phyloP scores from a whole-genome alignment of 2,113 vertebrate genomes.

The Chaetura pelagica region DNA sequence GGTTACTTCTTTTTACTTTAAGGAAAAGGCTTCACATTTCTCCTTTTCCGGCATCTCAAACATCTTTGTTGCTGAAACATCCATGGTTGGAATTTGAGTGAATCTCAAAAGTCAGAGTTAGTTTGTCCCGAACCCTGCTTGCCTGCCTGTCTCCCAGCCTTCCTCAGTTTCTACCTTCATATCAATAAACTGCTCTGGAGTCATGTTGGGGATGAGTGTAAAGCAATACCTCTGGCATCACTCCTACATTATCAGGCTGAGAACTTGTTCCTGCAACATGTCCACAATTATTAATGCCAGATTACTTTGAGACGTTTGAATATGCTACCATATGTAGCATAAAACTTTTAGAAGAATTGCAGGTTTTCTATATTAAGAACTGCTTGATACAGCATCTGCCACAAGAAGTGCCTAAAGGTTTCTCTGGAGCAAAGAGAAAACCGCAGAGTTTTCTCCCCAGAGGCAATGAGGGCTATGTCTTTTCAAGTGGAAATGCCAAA shows the following conservation, averaged over 20 bases:
- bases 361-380: neutral
- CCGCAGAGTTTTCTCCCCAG: neutral
- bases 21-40: neutral
- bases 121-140: neutral
- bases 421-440: neutral
- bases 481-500: conserved; percentile 27
- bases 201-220: neutral
- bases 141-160: neutral
- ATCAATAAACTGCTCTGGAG: neutral
- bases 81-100: neutral
- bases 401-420: neutral
- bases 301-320: neutral
- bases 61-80: neutral
- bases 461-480: neutral
- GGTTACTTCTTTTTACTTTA: neutral
- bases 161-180: neutral
- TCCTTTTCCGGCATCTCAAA: neutral
- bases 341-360: neutral
- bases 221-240: neutral
- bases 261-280: neutral
- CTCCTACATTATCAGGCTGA: fast-evolving
- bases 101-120: neutral
- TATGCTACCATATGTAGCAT: neutral
- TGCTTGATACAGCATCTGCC: neutral
- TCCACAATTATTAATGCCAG: neutral